Evolutionary conservation across 23 tunicate species (phyloP).

Genomic region (Trididemnum miniatum): DNA sequence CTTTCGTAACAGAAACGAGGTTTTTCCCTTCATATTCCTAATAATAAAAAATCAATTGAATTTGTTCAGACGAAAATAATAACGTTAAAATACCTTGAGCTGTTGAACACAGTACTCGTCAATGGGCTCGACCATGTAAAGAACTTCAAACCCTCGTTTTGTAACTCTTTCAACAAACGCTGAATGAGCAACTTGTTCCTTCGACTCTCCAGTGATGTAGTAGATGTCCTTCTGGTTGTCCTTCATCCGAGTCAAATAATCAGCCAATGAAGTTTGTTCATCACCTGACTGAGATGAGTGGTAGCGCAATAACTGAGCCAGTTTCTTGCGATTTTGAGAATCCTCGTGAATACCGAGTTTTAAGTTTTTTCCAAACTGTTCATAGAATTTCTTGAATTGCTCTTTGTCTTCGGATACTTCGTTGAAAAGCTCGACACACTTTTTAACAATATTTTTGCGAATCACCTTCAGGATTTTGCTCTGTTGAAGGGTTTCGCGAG

Average conservation of each 20-base stretch:
- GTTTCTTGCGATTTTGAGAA: constrained; percentile 93
- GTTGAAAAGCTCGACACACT: constrained; percentile 78
- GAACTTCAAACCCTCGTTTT: constrained; percentile 95
- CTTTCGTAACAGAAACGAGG: constrained; percentile 89
- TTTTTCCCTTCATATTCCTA: constrained; percentile 95
- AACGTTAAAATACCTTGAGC: too few species aligned
- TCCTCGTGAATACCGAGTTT: constrained; percentile 99
- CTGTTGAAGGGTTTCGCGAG: constrained; percentile 95
- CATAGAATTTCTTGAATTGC: constrained; percentile 86
- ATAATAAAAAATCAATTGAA: too few species aligned
- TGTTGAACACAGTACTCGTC: constrained; percentile 98
- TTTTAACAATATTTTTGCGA: constrained; percentile 93
- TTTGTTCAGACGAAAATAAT: too few species aligned
- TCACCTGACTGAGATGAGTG: constrained; percentile 94
- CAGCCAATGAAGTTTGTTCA: constrained; percentile 80
- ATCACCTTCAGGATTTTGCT: constrained; percentile 94
- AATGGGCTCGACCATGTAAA: constrained; percentile 97
- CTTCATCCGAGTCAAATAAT: constrained; percentile 95
- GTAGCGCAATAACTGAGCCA: constrained; percentile 80
- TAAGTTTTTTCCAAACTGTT: constrained; percentile 90
- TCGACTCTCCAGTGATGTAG: constrained; percentile 97
- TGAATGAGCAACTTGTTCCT: constrained; percentile 89
- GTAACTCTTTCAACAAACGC: constrained; percentile 94
- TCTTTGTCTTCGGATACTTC: constrained; percentile 95
- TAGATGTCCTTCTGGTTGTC: constrained; percentile 97